Base-by-base conservation (phyloP, 2,888 invertebrate species). In the Ochropacha duplaris region DNA sequence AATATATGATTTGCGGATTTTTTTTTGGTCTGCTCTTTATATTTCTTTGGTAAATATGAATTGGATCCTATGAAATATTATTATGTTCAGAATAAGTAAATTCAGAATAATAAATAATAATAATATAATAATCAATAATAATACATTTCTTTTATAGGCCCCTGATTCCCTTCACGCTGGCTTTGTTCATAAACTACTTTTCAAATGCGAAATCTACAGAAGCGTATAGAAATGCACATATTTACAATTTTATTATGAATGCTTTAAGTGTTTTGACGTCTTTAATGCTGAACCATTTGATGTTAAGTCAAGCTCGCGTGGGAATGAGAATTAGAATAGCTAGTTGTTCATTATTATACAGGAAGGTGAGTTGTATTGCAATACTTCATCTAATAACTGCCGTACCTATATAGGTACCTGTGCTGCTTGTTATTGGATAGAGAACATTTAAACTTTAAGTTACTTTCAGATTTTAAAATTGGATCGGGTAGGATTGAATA, bases 301-400 rank as follows among this genome's bases (percentile, higher is more conserved):
- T 83, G 57, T 79, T 95, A 65, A 90, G 92, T 34, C 93, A 94
- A 73, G 88, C 93, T 68, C 93, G 95, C 66, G 93, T 97, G 51
- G 97, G 97, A 54, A 96, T 97, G 96, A 89, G 95, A 78, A 92
- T 96, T 57, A 88, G 97, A 70, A 94, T 97, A 56, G 96, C 97
- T 0, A 94, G 95, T 71, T 96, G 96, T 76, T 96, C 96, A 0
- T 83, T 98, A n/a, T 83, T 98, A 62, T 97, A 97, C 79, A 94
- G 96, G 91, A 98, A 98, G 94, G 97, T 97, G 72, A 66, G 76
- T 70, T 19, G 36, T 22, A n/a, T 36, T n/a, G n/a, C 5, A 36
- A 36, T 36, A 36, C 36, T 36, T 36, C 6, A 36, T 36, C 9
- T 36, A 36, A 5, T 36, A n/a, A 5, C n/a, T 36, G n/a, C n/a